Evolutionary conservation across 2,888 invertebrate genomes (phyloP).

Genomic region (Melipona bicolor): DNA sequence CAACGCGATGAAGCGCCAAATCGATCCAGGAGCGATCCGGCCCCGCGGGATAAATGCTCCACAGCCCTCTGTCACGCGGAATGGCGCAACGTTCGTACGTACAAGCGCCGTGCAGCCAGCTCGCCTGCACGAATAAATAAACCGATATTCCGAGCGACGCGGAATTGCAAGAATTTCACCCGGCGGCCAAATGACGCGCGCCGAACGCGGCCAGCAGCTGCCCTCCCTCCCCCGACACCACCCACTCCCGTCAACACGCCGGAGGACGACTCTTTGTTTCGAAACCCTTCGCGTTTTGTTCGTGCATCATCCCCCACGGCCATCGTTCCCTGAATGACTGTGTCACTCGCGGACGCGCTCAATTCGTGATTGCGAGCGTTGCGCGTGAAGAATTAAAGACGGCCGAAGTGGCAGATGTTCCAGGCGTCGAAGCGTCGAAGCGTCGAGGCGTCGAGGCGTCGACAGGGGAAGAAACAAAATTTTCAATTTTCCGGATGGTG

Average conservation of each 20-base stretch:
- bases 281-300: conserved; percentile 20
- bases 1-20: conserved; percentile 57
- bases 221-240: conserved; percentile 3
- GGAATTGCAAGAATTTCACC: conserved; percentile 64
- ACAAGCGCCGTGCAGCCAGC: conserved; percentile 3
- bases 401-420: neutral
- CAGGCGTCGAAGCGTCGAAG: neutral
- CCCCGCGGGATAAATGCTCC: conserved; percentile 51
- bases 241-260: conserved; percentile 9
- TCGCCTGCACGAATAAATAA: conserved; percentile 48
- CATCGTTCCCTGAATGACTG: conserved; percentile 1
- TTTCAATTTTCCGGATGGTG: neutral
- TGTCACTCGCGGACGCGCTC: neutral
- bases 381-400: neutral
- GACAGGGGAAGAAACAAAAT: too few relatives aligned
- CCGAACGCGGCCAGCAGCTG: conserved; percentile 8
- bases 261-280: conserved; percentile 27
- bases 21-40: conserved; percentile 55
- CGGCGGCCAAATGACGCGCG: conserved; percentile 48
- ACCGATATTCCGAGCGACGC: conserved; percentile 54
- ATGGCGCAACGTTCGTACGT: conserved; percentile 19
- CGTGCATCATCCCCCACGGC: neutral
- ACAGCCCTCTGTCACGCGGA: neutral
- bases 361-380: neutral
- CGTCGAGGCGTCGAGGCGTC: neutral